Base-by-base conservation (phyloP, 2,888 invertebrate genomes). In the Hypsopygia costalis region DNA sequence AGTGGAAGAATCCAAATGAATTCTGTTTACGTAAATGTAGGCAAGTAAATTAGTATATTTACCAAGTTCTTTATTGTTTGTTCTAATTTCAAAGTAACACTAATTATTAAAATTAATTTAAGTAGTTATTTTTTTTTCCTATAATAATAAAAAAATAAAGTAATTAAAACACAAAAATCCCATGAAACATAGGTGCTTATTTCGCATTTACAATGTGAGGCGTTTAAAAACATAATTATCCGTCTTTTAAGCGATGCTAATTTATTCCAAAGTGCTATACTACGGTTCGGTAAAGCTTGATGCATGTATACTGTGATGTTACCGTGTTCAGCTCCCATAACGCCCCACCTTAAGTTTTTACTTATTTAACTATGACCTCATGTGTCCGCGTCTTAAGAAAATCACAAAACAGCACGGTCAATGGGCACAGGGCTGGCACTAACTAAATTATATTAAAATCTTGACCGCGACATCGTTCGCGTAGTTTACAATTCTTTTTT, bases 261-360 rank as follows among this genome's bases (percentile, higher is more conserved):
- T 74, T 62, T 64, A 74, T 67, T 69, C 62, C 45, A 54, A 73
- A 76, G 70, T 71, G 68, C 61, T 67, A 73, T 70, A 74, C 62
- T 72, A 78, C 69, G 62, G 71, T 70, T 71, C 69, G 73, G 81
- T 81, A 83, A 81, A 73, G 77, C 72, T 68, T 74, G 69, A 64
- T 62, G 60, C 69, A 71, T 61, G 77, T 73, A 75, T 62, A 70
- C 62, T 55, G 77, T 74, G 76, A 68, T 79, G 86, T 85, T 83
- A 85, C 85, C 69, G 86, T 89, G 89, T 60, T 87, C 89, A 76
- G 62, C 82, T 89, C 89, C 89, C 89, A 89, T 89, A 89, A 89
- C 89, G 87, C 88, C 89, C 89, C 77, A 69, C 74, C 86, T 81
- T 69, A 69, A 71, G 74, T 82, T 85, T 81, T 85, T 85, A 82